Evolutionary conservation across 2,888 invertebrate genomes (phyloP).

Genomic region (Liodrosophila aerea): DNA sequence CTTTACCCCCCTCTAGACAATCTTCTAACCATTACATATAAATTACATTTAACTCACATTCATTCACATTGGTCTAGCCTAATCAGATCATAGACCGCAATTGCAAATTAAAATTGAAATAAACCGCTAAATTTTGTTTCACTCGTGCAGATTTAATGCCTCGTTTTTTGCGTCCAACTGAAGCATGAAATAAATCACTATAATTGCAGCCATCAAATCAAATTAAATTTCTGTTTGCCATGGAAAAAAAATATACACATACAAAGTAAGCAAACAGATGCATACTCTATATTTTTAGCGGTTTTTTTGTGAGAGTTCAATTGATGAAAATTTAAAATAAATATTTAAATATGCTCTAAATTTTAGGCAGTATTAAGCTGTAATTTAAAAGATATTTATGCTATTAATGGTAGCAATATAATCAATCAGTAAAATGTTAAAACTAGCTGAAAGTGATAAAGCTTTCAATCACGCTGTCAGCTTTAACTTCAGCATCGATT

Average conservation of each 20-base stretch:
- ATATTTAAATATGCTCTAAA: no score
- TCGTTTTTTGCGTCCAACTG: not conserved
- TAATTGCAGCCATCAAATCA: slow-evolving; percentile 2
- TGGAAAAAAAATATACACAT: not conserved
- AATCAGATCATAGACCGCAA: slow-evolving; percentile 12
- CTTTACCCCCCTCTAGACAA: no score
- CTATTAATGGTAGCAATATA: not conserved
- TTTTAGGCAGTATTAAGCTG: not conserved
- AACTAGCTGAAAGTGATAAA: no score
- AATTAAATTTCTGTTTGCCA: not conserved
- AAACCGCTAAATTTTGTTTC: slow-evolving; percentile 9
- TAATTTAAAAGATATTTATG: not conserved
- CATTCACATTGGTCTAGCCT: not conserved
- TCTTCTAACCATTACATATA: no score
- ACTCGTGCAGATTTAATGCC: no score
- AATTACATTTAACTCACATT: no score
- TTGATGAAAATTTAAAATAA: no score
- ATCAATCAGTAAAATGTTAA: no score
- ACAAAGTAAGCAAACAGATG: not conserved
- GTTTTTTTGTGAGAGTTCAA: no score
- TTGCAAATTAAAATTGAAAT: slow-evolving; percentile 16
- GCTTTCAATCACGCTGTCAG: no score
- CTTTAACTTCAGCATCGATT: not conserved
- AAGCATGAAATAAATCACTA: slow-evolving; percentile 1
- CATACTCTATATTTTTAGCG: no score